Base-by-base conservation (phyloP, 2,113 vertebrate species). In the Tyto alba region DNA sequence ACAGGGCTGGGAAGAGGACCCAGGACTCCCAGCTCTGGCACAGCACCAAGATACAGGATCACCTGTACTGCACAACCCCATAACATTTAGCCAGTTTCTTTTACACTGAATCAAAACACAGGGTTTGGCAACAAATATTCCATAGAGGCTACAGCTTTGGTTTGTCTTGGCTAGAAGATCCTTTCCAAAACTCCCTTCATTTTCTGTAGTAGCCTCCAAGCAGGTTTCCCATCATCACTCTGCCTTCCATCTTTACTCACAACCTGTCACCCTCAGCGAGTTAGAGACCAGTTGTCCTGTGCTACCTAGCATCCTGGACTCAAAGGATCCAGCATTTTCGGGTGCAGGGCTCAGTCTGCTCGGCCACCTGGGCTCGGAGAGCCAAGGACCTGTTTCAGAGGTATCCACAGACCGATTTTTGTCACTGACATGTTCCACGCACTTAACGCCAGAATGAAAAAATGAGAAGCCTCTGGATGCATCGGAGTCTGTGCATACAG, bases 401-500 rank as follows among this genome's bases (percentile, higher is more conserved):
- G 29, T 43, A 75, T 9, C 43, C 43, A 50, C 32, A 75, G 36
- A 45, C 23, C 2, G 0, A 19, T 36, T 82, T 91, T 85, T 82
- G 38, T 76, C 56, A 9, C 32, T 41, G 57, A 32, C 27, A 45
- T 16, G 15, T 67, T 92, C 64, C 16, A 63, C 1, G 1, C 10
- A 5, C 8, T 53, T 27, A 34, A 85, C 3, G 2, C 53, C 67
- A 88, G 74, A 60, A 76, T 0, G 0, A 78, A 86, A 77, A 89
- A 85, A 88, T 14, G 17, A 85, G 36, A 18, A 84, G 34, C 19
- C 27, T 72, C 56, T 73, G 83, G 26, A 26, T 74, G 76, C 19
- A 7, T 8, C 3, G 0, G 27, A 9, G 3, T 14, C 36, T 11
- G 3, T 15, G 67, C 55, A 34, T 11, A 29, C 25, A 16, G 34